phyloP scores from a whole-genome alignment of 2,797 vertebrate genomes.

The Cyprinodon diabolis region DNA sequence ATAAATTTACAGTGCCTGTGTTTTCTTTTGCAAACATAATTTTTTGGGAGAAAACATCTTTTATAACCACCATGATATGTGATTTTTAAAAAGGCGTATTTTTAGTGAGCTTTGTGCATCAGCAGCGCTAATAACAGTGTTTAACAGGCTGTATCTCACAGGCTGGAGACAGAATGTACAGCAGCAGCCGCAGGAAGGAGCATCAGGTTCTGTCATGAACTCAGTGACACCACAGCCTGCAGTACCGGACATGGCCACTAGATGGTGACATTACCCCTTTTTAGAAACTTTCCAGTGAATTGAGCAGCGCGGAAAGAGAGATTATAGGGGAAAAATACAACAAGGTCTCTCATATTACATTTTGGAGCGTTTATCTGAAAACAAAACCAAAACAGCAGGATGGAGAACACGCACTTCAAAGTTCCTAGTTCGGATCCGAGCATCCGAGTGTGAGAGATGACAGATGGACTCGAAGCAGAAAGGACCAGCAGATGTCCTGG shows the following conservation, averaged over 20 bases:
- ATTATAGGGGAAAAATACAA: neutral
- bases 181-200: constrained; percentile 59
- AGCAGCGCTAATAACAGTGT: constrained; percentile 15
- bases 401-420: constrained; percentile 65
- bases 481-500: constrained; percentile 53
- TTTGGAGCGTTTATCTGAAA: constrained; percentile 55
- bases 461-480: constrained; percentile 63
- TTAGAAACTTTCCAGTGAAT: constrained; percentile 32
- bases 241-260: constrained; percentile 50
- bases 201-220: constrained; percentile 75
- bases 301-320: constrained; percentile 26
- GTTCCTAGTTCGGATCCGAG: constrained; percentile 66
- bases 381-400: constrained; percentile 41
- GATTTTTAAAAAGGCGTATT: neutral
- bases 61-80: neutral
- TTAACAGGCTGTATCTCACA: constrained; percentile 35
- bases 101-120: constrained; percentile 1
- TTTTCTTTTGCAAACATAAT: neutral
- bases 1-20: neutral
- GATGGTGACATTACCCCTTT: constrained; percentile 57
- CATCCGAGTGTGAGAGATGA: constrained; percentile 52
- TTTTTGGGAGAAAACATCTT: neutral
- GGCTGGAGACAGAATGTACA: constrained; percentile 50
- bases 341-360: constrained; percentile 66
- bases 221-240: constrained; percentile 66